phyloP scores from a whole-genome alignment of 2,797 vertebrate genomes.

The Diceros bicornis region DNA sequence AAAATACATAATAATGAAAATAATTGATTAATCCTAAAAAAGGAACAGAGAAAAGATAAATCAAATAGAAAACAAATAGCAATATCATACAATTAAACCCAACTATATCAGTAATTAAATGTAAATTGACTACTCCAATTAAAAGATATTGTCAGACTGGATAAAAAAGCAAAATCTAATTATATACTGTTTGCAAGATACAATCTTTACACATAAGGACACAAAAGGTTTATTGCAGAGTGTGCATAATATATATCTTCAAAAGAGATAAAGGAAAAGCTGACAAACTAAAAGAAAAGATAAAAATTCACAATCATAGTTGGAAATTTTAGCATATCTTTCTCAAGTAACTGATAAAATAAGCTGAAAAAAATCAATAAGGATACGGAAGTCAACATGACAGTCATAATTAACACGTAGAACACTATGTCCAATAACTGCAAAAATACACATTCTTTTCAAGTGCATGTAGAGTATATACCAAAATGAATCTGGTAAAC shows the following conservation, averaged over 20 bases:
- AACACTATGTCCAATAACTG: background rate
- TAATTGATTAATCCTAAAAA: slow-evolving; percentile 36
- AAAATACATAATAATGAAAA: slow-evolving; percentile 66
- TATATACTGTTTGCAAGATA: slow-evolving; percentile 4
- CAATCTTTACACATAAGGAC: background rate
- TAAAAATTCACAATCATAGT: background rate
- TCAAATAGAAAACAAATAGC: slow-evolving; percentile 58
- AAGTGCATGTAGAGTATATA: background rate
- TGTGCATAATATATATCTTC: background rate
- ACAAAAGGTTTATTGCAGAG: background rate
- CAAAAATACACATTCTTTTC: background rate
- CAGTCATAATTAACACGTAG: background rate
- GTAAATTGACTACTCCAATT: slow-evolving; percentile 53
- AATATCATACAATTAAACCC: slow-evolving; percentile 55
- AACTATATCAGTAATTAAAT: slow-evolving; percentile 56
- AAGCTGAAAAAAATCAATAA: background rate
- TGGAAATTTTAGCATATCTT: slow-evolving; percentile 5
- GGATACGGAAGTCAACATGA: background rate
- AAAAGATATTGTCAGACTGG: slow-evolving; percentile 8
- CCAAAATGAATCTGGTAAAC: background rate
- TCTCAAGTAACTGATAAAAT: background rate
- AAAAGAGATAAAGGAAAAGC: slow-evolving; percentile 1
- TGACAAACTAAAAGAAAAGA: background rate
- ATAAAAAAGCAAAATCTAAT: slow-evolving; percentile 56
- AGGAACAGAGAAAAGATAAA: slow-evolving; percentile 43